A percentile compares a stretch with the other conserved stretches of the same genome.
Evolutionary conservation across 2,797 vertebrate genomes (phyloP).

Genomic region (Moxostoma hubbsi): DNA sequence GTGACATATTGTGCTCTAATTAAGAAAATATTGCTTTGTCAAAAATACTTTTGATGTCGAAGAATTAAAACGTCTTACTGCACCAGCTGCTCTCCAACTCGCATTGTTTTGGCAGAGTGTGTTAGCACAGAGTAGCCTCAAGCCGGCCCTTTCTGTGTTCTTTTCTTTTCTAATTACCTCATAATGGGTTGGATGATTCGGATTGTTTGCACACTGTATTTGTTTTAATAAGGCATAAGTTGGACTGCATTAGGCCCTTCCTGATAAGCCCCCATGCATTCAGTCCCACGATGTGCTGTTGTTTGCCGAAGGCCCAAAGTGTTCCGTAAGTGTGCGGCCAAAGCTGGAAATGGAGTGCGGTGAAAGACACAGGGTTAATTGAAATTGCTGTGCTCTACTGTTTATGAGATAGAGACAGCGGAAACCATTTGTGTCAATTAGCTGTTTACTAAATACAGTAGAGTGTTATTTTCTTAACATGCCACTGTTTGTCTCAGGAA

Average conservation of each 20-base stretch:
- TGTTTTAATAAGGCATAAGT: constrained; percentile 70
- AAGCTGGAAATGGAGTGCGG: constrained; percentile 67
- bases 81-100: constrained; percentile 17
- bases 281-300: constrained; percentile 61
- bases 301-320: constrained; percentile 79
- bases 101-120: background rate
- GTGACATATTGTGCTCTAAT: too few relatives aligned
- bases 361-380: constrained; percentile 82
- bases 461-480: constrained; percentile 76
- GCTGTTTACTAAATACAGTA: constrained; percentile 82
- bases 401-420: constrained; percentile 66
- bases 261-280: constrained; percentile 56
- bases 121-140: background rate
- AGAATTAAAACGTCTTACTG: background rate
- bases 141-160: constrained; percentile 59
- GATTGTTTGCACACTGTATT: constrained; percentile 76
- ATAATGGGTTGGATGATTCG: constrained; percentile 71
- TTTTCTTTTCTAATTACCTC: constrained; percentile 77
- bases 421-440: constrained; percentile 69
- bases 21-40: too few relatives aligned
- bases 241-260: constrained; percentile 60
- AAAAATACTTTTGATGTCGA: background rate
- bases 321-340: constrained; percentile 67
- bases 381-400: constrained; percentile 67
- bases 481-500: constrained; percentile 65